phyloP scores from a whole-genome alignment of 2,113 vertebrate genomes.

The Sisor rabdophorus region DNA sequence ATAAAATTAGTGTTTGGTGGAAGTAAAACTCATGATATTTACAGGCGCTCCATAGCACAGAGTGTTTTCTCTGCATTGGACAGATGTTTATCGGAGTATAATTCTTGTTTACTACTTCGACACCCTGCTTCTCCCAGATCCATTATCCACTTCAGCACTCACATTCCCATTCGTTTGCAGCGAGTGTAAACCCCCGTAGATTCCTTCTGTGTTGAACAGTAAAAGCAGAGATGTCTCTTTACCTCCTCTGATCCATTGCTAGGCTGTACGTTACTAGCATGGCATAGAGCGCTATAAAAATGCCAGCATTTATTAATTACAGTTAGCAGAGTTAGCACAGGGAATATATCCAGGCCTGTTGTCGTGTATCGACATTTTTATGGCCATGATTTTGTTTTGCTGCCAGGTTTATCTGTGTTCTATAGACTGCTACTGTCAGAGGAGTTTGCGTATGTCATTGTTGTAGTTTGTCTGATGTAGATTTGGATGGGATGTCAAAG shows the following conservation, averaged over 20 bases:
- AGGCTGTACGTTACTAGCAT: slow-evolving; percentile 37
- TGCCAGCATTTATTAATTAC: slow-evolving; percentile 63
- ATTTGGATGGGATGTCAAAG: background rate
- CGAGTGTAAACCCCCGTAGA: slow-evolving; percentile 60
- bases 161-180: slow-evolving; percentile 49
- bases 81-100: slow-evolving; percentile 1
- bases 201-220: slow-evolving; percentile 58
- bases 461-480: background rate
- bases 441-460: slow-evolving; percentile 10
- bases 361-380: slow-evolving; percentile 70
- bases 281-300: slow-evolving; percentile 5
- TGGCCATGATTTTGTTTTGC: slow-evolving; percentile 67
- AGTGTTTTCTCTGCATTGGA: slow-evolving; percentile 3
- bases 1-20: too few species aligned
- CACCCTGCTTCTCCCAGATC: slow-evolving; percentile 31
- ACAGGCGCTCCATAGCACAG: background rate
- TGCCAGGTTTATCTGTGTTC: slow-evolving; percentile 61
- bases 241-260: slow-evolving; percentile 63
- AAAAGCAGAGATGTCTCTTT: slow-evolving; percentile 52
- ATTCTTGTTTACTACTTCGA: background rate
- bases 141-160: slow-evolving; percentile 1
- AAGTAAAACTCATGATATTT: background rate
- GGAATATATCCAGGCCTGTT: slow-evolving; percentile 47
- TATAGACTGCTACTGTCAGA: slow-evolving; percentile 37
- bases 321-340: slow-evolving; percentile 38